A percentile compares a stretch with the other conserved stretches of the same genome.
Conservation (phyloP, 2,113 vertebrate genomes). For the Sinosuthora webbiana region DNA sequence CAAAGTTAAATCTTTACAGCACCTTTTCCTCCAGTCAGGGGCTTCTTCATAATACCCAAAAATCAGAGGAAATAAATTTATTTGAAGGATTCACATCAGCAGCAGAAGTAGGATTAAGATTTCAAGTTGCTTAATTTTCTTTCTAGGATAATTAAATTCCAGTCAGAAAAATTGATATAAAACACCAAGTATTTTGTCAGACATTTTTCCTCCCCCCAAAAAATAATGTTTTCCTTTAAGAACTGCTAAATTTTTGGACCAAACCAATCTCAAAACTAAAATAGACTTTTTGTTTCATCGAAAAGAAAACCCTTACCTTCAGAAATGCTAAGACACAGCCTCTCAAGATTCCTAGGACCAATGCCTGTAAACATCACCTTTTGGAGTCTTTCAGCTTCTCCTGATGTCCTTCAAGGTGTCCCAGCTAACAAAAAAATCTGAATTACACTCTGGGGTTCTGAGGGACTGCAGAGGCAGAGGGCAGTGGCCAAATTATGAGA, state of each 20-base stretch:
- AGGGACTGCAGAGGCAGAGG: not conserved
- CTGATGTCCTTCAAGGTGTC: too few species aligned
- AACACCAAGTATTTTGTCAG: not conserved
- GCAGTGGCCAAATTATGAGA: not conserved
- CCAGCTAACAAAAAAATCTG: not conserved
- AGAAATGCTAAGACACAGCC: not conserved
- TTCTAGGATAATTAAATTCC: not conserved
- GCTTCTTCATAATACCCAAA: not conserved
- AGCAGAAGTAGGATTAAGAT: not conserved
- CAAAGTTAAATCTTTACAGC: not conserved
- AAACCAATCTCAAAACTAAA: not conserved
- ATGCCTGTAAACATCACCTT: not conserved
- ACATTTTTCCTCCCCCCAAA: accelerated
- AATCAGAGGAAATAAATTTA: not conserved
- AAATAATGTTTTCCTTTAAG: not conserved
- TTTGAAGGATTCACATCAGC: not conserved
- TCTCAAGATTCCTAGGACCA: not conserved
- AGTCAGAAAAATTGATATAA: not conserved
- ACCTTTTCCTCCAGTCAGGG: not conserved
- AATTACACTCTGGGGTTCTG: too few species aligned
- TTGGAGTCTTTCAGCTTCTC: not conserved
- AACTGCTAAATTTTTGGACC: not conserved
- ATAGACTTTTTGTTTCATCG: not conserved
- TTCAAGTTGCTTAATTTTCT: not conserved
- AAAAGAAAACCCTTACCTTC: not conserved